Evolutionary conservation across 2,797 vertebrate species (phyloP).

Genomic region (Carcharodon carcharias): DNA sequence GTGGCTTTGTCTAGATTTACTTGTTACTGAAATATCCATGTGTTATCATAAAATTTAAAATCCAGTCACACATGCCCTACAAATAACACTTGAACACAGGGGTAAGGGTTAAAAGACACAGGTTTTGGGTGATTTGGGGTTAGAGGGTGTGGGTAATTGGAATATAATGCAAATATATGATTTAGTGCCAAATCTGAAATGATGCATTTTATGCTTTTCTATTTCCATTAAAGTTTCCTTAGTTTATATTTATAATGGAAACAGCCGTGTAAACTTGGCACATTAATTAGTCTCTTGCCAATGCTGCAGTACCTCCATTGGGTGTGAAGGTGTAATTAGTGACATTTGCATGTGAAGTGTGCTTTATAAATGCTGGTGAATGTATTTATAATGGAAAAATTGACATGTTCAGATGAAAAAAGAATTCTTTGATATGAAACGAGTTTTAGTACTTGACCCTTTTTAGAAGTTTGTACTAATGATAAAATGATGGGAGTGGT

Average conservation of each 20-base stretch:
- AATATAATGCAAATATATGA: background rate
- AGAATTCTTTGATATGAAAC: background rate
- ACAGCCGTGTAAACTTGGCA: background rate
- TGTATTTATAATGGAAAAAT: background rate
- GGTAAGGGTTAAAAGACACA: background rate
- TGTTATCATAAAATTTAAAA: background rate
- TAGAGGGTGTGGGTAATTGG: background rate
- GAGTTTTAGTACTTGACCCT: background rate
- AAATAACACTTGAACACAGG: background rate
- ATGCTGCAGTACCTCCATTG: background rate
- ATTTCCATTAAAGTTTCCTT: background rate
- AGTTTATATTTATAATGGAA: background rate
- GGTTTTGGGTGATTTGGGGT: background rate
- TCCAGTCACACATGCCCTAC: background rate
- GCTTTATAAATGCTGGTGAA: background rate
- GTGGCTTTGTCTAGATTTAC: background rate
- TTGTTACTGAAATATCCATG: background rate
- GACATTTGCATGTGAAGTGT: background rate
- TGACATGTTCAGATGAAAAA: background rate
- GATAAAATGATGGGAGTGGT: background rate
- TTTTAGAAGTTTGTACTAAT: background rate
- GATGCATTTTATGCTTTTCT: background rate
- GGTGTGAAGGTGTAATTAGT: background rate
- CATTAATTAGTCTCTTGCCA: background rate
- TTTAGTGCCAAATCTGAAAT: background rate